Conservation (phyloP, 2,113 vertebrate species). For the Turnix velox region DNA sequence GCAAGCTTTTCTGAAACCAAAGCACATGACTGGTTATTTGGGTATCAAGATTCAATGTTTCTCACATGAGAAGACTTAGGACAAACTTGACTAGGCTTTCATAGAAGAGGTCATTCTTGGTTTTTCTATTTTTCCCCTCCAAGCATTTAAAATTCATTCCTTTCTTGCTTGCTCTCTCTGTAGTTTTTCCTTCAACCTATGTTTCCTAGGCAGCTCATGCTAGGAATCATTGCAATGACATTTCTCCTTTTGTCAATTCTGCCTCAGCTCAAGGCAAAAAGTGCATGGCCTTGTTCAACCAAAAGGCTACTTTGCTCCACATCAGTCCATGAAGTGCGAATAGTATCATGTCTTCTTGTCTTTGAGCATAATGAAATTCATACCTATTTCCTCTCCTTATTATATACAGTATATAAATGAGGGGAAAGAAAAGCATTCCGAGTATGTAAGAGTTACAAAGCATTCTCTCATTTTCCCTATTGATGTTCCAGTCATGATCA, state of each 20-base stretch:
- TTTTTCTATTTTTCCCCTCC: neutral
- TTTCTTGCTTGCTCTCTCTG: neutral
- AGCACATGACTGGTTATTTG: accelerated
- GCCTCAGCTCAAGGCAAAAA: neutral
- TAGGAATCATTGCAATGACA: neutral
- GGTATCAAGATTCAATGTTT: neutral
- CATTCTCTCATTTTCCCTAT: neutral
- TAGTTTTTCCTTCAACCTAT: neutral
- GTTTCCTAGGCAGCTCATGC: neutral
- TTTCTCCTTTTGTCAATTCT: neutral
- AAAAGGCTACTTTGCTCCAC: neutral
- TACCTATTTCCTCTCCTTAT: neutral
- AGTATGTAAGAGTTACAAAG: neutral
- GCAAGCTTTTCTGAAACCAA: neutral
- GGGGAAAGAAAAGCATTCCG: neutral
- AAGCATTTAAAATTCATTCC: neutral
- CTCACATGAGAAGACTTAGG: neutral
- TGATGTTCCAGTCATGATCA: neutral
- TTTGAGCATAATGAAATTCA: neutral
- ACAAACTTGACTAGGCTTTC: neutral
- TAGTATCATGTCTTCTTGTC: neutral
- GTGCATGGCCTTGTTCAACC: neutral
- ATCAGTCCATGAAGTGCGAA: neutral
- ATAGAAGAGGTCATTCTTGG: neutral
- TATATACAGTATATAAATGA: neutral